Evolutionary conservation across 2,888 invertebrate species (phyloP).

Genomic region (Apodemia duryi): DNA sequence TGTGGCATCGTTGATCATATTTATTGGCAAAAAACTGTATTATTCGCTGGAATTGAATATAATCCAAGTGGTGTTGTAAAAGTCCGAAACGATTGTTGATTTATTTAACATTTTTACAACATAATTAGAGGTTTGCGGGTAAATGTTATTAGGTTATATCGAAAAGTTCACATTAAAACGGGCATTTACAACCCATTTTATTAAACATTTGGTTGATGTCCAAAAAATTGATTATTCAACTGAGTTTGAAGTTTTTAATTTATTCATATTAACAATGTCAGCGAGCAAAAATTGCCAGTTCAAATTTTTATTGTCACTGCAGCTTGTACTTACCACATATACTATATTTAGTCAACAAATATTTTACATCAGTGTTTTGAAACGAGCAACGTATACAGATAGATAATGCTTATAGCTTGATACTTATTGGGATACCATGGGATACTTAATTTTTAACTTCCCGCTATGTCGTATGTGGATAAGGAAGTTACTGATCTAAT

Average conservation of each 20-base stretch:
- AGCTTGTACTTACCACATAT: too few relatives aligned
- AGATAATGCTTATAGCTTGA: too few relatives aligned
- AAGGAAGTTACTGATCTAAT: too few relatives aligned
- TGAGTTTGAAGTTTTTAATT: neutral
- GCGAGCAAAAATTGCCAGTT: too few relatives aligned
- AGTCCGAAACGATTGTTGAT: slow-evolving; percentile 11
- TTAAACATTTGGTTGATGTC: slow-evolving; percentile 2
- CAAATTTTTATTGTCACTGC: too few relatives aligned
- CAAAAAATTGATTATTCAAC: slow-evolving; percentile 1
- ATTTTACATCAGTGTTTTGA: too few relatives aligned
- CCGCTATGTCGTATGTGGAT: too few relatives aligned
- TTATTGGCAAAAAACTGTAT: neutral
- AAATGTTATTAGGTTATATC: slow-evolving; percentile 6
- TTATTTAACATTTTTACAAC: slow-evolving; percentile 12
- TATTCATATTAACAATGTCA: too few relatives aligned
- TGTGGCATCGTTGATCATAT: neutral
- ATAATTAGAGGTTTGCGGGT: neutral
- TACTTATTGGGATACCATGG: too few relatives aligned
- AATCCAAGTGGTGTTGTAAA: neutral
- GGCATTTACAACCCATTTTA: neutral
- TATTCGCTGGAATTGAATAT: slow-evolving; percentile 6
- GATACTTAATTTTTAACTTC: too few relatives aligned
- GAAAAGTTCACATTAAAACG: slow-evolving; percentile 8
- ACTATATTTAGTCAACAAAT: too few relatives aligned
- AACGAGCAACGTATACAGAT: too few relatives aligned